Evolutionary conservation across 2,113 vertebrate genomes (phyloP), one percentile per base, ranked within the genome.

Genomic region (Sapayoa aenigma): DNA sequence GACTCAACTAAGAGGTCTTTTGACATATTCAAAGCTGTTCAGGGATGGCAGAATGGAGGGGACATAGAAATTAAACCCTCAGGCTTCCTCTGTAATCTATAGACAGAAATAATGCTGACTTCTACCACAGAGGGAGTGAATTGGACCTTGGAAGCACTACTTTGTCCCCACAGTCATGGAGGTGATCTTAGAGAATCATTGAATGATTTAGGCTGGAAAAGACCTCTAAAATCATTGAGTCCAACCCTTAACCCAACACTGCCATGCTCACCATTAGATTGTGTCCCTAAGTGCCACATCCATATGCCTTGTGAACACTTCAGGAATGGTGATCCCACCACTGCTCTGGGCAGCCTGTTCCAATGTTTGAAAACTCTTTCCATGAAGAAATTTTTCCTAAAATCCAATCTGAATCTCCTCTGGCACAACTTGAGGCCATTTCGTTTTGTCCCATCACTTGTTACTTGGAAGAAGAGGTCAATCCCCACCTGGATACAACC

Each of bases 241-340:
- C 31, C 25, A 83, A 4, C 41, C n/a, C 27, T 42, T 63, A 63
- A 77, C 14, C 6, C 72, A 63, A 12, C 12, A 49, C 21, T 33
- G 47, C 31, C 12, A 11, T 0, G 0, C n/a, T 53, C 39, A 30
- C n/a, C 39, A 52, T 28, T 53, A 42, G 67, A 24, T 16, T 7
- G 2, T 30, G 23, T 46, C 53, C 33, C 46, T 67, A 82, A 52
- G 33, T 30, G 6, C 23, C 35, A 14, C 23, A 39, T 46, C 52
- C 28, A 11, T 68, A 23, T 33, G 27, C 22, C 44, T 66, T 73
- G 42, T 58, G 25, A 58, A 27, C 14, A 7, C 37, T 81, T 81
- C 4, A 52, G 5, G 67, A 31, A 35, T 22, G 11, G 9, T 17
- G 24, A 25, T 56, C 65, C 58, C 11, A 56, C 16, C 49, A 42